Evolutionary conservation across 2,113 vertebrate species (phyloP).

Genomic region (Brachirus orientalis): DNA sequence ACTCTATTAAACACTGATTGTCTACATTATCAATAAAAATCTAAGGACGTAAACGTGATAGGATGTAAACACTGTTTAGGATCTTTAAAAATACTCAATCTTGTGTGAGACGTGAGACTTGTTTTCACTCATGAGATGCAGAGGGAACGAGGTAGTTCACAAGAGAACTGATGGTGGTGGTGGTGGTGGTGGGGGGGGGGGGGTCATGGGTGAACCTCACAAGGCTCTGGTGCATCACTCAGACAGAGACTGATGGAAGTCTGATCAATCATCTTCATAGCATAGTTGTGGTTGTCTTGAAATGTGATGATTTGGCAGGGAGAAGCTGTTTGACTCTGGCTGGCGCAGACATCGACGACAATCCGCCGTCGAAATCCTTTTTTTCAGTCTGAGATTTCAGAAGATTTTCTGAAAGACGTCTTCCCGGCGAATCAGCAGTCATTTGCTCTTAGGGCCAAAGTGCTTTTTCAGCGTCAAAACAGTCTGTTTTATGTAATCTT

Average conservation of each 20-base stretch:
- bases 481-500: background rate
- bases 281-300: slow-evolving; percentile 32
- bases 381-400: slow-evolving; percentile 26
- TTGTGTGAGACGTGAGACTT: slow-evolving; percentile 53
- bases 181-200: slow-evolving; percentile 8
- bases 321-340: slow-evolving; percentile 60
- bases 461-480: slow-evolving; percentile 19
- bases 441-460: slow-evolving; percentile 32
- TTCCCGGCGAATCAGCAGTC: slow-evolving; percentile 51
- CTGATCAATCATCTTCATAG: slow-evolving; percentile 28
- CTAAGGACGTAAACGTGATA: slow-evolving; percentile 58
- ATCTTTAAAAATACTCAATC: slow-evolving; percentile 44
- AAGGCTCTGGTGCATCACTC: slow-evolving; percentile 16
- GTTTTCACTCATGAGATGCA: slow-evolving; percentile 44
- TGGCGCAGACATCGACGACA: background rate
- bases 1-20: slow-evolving; percentile 74
- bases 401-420: slow-evolving; percentile 10
- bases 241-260: slow-evolving; percentile 1
- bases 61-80: slow-evolving; percentile 70
- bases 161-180: slow-evolving; percentile 40
- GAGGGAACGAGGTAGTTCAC: slow-evolving; percentile 70
- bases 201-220: slow-evolving; percentile 8
- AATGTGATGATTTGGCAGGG: slow-evolving; percentile 60
- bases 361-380: background rate
- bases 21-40: slow-evolving; percentile 72